Evolutionary conservation across 1,140 invertebrate genomes (phyloP).

Genomic region (Eriosoma lanigerum): DNA sequence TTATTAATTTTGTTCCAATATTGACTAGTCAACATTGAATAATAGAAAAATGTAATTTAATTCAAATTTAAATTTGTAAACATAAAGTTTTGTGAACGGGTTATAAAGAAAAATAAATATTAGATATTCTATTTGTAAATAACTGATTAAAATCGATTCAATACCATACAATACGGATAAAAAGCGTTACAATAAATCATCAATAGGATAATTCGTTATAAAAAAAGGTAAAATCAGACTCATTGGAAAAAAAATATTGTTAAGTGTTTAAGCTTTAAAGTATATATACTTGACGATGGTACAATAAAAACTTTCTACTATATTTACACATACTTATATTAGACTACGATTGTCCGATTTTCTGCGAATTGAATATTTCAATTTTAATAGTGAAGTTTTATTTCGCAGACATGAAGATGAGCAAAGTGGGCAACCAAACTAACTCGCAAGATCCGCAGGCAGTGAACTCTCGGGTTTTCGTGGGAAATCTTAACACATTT

Average conservation of each 20-base stretch:
- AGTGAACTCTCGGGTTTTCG: conserved; percentile 84
- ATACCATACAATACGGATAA: background rate
- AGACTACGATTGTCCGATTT: too few species aligned
- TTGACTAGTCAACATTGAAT: background rate
- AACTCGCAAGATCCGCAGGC: conserved; percentile 85
- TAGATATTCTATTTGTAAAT: background rate
- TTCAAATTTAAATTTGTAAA: background rate
- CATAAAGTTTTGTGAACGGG: background rate
- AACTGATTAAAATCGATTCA: too few species aligned
- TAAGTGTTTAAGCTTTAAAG: too few species aligned
- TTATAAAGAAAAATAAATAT: background rate
- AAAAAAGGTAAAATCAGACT: too few species aligned
- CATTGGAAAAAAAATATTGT: too few species aligned
- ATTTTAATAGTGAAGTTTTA: conserved; percentile 6
- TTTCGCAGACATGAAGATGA: conserved; percentile 69
- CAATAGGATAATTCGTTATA: background rate
- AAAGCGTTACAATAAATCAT: background rate
- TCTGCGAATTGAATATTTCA: background rate
- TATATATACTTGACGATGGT: too few species aligned
- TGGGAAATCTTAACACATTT: conserved; percentile 88
- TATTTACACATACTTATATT: too few species aligned
- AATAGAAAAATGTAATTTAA: background rate
- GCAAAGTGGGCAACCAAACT: conserved; percentile 83
- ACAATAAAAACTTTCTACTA: too few species aligned
- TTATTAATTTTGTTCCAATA: background rate